Evolutionary conservation across 2,797 vertebrate species (phyloP).

Genomic region (Periophthalmus magnuspinnatus): DNA sequence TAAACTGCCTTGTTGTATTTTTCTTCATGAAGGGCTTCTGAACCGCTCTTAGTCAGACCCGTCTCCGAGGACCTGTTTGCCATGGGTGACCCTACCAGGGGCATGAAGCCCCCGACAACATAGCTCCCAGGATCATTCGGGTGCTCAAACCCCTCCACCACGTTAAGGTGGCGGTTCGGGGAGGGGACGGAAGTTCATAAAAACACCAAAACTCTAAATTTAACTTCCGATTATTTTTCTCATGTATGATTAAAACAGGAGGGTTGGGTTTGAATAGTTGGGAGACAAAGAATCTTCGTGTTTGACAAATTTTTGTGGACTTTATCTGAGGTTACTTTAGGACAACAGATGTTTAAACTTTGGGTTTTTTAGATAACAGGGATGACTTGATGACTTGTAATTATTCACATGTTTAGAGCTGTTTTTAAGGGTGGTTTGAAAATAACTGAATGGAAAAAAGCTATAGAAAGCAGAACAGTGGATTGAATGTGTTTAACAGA

Average conservation of each 20-base stretch:
- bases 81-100: no score
- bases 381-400: neutral
- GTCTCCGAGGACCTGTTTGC: no score
- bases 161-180: no score
- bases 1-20: no score
- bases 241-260: neutral
- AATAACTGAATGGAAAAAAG: neutral
- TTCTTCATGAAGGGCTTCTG: no score
- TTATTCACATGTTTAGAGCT: neutral
- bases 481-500: no score
- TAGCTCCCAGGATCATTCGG: no score
- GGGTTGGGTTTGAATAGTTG: neutral
- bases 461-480: no score
- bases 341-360: neutral
- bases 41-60: no score
- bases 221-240: neutral
- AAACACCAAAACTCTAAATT: neutral
- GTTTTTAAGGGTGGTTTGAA: neutral
- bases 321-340: neutral
- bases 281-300: neutral
- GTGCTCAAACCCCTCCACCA: no score
- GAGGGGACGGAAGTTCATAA: neutral
- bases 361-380: neutral
- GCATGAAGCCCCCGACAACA: no score
- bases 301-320: neutral